Conservation (phyloP, 2,113 vertebrate genomes). For the Dicrurus megarhynchus region DNA sequence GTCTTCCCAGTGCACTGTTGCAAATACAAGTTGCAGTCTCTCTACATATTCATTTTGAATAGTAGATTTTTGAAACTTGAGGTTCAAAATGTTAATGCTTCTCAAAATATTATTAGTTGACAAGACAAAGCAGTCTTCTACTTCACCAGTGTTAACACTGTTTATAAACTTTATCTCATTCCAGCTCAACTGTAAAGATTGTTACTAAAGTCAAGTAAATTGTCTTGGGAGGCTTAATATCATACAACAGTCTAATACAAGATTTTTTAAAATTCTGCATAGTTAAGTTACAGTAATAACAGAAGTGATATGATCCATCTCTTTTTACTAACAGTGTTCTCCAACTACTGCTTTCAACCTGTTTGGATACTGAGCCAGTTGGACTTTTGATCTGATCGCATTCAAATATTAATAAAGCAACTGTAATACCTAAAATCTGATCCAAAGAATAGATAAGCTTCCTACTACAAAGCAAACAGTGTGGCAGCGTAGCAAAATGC, state of each 20-base stretch:
- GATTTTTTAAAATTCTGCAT: background rate
- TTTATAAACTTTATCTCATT: slow-evolving; percentile 59
- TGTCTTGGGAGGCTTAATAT: background rate
- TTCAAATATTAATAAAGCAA: background rate
- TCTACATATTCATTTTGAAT: background rate
- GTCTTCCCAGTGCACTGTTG: background rate
- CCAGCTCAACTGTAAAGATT: background rate
- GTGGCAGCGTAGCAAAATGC: background rate
- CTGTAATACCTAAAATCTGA: background rate
- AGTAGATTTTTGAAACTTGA: background rate
- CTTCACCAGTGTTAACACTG: slow-evolving; percentile 29
- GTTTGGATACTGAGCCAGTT: background rate
- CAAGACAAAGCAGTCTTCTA: slow-evolving; percentile 38
- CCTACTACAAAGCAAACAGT: background rate
- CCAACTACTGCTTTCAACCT: background rate
- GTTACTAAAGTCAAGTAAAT: background rate
- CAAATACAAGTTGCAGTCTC: background rate
- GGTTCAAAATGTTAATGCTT: slow-evolving; percentile 8
- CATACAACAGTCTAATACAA: background rate
- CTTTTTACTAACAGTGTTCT: background rate
- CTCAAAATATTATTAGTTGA: slow-evolving; percentile 20
- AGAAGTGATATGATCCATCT: background rate
- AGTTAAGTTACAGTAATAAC: background rate
- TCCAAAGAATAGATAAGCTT: background rate
- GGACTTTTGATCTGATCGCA: background rate